Conservation (phyloP, 2,888 invertebrate genomes). For the Latheticus oryzae region DNA sequence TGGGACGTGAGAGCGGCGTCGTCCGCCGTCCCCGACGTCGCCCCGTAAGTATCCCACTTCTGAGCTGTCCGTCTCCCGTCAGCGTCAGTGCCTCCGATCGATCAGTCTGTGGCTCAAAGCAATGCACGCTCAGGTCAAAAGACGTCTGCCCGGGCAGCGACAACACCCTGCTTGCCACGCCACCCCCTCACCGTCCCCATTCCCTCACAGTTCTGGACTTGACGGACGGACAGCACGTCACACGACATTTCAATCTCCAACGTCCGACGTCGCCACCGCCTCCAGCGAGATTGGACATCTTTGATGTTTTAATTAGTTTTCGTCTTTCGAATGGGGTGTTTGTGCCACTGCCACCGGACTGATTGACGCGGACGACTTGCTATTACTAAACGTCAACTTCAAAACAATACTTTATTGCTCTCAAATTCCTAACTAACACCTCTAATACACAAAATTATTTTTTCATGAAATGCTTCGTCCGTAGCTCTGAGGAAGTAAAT, state of each 20-base stretch:
- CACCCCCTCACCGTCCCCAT: slow-evolving; percentile 46
- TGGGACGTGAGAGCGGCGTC: slow-evolving; percentile 50
- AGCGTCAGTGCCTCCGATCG: slow-evolving; percentile 64
- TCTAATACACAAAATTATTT: too few relatives aligned
- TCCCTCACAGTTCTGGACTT: slow-evolving; percentile 44
- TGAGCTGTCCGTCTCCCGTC: slow-evolving; percentile 67
- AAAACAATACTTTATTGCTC: too few relatives aligned
- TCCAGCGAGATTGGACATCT: slow-evolving; percentile 55
- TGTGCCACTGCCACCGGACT: slow-evolving; percentile 14
- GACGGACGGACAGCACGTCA: slow-evolving; percentile 55
- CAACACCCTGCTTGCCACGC: slow-evolving; percentile 56
- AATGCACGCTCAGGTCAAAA: slow-evolving; percentile 66
- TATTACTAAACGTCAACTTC: too few relatives aligned
- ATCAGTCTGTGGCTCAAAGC: slow-evolving; percentile 67
- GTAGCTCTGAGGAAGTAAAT: too few relatives aligned
- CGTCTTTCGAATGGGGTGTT: slow-evolving; percentile 42
- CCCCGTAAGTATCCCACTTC: slow-evolving; percentile 51
- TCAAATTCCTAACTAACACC: too few relatives aligned
- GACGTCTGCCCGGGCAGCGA: slow-evolving; percentile 66
- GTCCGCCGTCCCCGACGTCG: slow-evolving; percentile 45
- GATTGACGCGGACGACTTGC: too few relatives aligned
- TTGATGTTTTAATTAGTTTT: slow-evolving; percentile 62
- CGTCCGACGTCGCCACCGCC: slow-evolving; percentile 48
- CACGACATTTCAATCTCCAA: slow-evolving; percentile 55
- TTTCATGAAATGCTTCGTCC: too few relatives aligned